Conservation (phyloP, 2,888 invertebrate genomes). For the Hybos culiciformis region DNA sequence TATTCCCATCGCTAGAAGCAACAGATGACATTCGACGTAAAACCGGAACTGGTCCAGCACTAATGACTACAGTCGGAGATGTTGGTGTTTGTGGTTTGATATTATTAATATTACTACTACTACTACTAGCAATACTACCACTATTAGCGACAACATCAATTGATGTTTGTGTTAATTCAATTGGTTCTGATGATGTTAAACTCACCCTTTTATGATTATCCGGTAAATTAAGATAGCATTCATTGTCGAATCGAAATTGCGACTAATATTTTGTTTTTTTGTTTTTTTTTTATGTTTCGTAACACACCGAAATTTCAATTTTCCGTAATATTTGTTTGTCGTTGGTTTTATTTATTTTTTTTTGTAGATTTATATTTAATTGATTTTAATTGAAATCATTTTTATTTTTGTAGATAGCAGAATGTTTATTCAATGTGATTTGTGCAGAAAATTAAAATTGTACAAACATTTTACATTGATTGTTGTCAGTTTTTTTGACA, state of each 20-base stretch:
- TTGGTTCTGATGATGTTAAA: slow-evolving; percentile 29
- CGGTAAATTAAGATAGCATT: slow-evolving; percentile 93
- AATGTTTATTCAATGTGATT: too few species aligned
- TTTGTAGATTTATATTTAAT: too few species aligned
- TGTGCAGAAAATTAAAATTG: too few species aligned
- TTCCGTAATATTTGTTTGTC: background rate
- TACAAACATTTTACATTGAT: too few species aligned
- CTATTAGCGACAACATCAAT: slow-evolving; percentile 17
- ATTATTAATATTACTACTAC: slow-evolving; percentile 13
- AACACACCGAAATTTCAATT: background rate
- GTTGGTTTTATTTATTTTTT: slow-evolving; percentile 4
- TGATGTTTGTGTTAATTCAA: slow-evolving; percentile 5
- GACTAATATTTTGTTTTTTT: slow-evolving; percentile 43
- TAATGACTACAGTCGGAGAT: slow-evolving; percentile 6
- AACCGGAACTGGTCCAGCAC: slow-evolving; percentile 28
- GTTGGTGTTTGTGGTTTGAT: slow-evolving; percentile 1
- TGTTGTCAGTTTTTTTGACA: too few species aligned
- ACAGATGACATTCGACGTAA: slow-evolving; percentile 37
- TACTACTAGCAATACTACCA: slow-evolving; percentile 13
- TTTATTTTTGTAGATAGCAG: too few species aligned
- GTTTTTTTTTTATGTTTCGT: background rate
- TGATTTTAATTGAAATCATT: too few species aligned
- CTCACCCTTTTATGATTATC: slow-evolving; percentile 98
- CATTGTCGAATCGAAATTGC: slow-evolving; percentile 99
- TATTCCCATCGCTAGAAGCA: slow-evolving; percentile 30